Conservation (phyloP, 1,140 invertebrate genomes). For the Anastatus disparis region DNA sequence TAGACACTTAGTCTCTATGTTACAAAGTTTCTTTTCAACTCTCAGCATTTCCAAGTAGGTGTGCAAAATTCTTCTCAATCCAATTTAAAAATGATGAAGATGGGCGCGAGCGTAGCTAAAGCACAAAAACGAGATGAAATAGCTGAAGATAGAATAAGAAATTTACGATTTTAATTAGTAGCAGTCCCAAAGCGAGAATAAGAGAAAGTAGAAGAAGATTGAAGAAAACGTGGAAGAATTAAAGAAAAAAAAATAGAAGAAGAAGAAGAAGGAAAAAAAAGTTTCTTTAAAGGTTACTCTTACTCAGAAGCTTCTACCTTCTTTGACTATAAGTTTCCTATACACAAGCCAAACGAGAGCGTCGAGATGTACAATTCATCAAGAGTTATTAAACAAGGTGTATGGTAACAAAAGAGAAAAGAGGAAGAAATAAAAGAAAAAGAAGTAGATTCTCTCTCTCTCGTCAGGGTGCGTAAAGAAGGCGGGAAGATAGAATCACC, state of each 20-base stretch:
- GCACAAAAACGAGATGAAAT: conserved; percentile 28
- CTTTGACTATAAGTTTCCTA: too few species aligned
- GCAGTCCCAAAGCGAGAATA: conserved; percentile 34
- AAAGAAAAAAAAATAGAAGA: too few species aligned
- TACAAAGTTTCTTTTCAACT: neutral
- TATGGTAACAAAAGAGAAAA: conserved; percentile 61
- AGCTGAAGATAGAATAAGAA: conserved; percentile 39
- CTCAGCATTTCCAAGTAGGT: neutral
- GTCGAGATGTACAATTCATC: conserved; percentile 61
- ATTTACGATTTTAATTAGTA: conserved; percentile 52
- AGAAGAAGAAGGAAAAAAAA: too few species aligned
- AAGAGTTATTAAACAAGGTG: conserved; percentile 66
- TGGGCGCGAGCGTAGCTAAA: conserved; percentile 5
- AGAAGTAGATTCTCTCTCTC: neutral
- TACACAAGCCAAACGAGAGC: conserved; percentile 30
- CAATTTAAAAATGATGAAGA: conserved; percentile 38
- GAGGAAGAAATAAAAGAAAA: neutral
- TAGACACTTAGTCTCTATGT: neutral
- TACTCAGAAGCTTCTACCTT: too few species aligned
- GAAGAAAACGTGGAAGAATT: conserved; percentile 1
- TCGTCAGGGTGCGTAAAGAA: conserved; percentile 57
- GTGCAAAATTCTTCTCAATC: neutral
- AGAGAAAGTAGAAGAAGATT: neutral
- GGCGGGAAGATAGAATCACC: conserved; percentile 63
- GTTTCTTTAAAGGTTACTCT: neutral